These are phyloP conservation scores for Polypterus senegalus DNA, from an alignment of 2,113 vertebrate genomes.

Conservation along the genomic window DNA sequence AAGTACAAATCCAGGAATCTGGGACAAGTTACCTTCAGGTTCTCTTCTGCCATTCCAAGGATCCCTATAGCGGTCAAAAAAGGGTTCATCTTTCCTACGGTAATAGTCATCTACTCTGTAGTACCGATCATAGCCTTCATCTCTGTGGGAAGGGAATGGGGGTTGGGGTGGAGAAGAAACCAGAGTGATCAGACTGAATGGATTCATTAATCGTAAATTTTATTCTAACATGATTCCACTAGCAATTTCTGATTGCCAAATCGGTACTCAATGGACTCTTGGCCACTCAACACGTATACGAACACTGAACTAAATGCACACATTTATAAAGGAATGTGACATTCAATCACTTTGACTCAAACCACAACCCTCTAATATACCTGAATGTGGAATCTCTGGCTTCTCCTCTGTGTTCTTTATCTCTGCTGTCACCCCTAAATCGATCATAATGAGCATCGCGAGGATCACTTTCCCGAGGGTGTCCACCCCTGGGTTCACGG, in stretches of 20 bases:
- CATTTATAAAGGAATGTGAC: no score
- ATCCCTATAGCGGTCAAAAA: constrained; percentile 69
- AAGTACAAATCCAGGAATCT: no score
- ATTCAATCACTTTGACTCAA: neutral
- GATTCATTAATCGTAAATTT: no score
- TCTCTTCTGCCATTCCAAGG: constrained; percentile 66
- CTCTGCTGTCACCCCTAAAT: constrained; percentile 50
- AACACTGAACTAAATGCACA: no score
- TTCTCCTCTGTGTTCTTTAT: constrained; percentile 39
- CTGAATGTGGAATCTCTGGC: constrained; percentile 36
- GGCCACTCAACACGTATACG: no score
- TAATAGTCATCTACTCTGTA: constrained; percentile 65
- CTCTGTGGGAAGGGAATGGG: constrained; percentile 39
- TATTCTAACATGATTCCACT: no score
- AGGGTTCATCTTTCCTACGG: constrained; percentile 74
- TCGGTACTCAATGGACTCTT: no score
- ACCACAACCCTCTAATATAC: constrained; percentile 19
- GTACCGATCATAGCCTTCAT: constrained; percentile 66
- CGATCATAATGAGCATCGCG: constrained; percentile 49
- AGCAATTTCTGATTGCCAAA: no score
- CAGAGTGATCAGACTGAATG: no score
- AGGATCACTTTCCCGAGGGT: constrained; percentile 49
- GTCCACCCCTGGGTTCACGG: constrained; percentile 46
- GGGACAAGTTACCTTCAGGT: constrained; percentile 53
- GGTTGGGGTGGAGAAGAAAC: no score